Percentiles rank a stretch among this genome's conserved stretches.
These are phyloP conservation scores for Rhea pennata DNA, from an alignment of 2,113 vertebrate genomes.

Conservation along the genomic window DNA sequence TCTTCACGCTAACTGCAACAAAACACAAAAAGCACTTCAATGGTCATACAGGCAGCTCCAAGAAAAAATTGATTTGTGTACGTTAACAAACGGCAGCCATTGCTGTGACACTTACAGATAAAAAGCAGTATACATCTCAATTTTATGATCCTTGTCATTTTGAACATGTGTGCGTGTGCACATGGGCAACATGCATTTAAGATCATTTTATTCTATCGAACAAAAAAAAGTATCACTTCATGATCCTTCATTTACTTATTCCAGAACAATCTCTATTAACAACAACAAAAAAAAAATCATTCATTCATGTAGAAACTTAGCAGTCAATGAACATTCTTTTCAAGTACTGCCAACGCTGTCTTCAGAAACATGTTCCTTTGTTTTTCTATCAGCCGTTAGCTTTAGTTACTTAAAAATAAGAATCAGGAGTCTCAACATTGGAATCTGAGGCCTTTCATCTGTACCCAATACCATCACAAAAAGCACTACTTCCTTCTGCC, in stretches of 20 bases:
- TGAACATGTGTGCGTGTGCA: fast-evolving
- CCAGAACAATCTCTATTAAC: background rate
- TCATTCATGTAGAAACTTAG: background rate
- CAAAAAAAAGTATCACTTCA: background rate
- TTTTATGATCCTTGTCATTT: background rate
- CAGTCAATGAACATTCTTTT: background rate
- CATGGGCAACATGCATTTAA: background rate
- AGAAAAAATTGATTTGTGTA: background rate
- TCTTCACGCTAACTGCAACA: background rate
- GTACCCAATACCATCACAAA: background rate
- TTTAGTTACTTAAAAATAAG: background rate
- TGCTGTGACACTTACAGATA: background rate
- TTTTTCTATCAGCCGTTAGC: background rate
- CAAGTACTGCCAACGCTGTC: background rate
- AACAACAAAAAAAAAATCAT: background rate
- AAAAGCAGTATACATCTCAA: background rate
- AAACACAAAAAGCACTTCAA: background rate
- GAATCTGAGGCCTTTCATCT: background rate
- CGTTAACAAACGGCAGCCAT: background rate
- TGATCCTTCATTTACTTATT: background rate
- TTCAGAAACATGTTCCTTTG: background rate
- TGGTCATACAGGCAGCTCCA: background rate
- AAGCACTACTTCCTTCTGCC: background rate
- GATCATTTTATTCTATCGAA: background rate
- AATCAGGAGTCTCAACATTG: background rate